Evolutionary conservation across 2,797 vertebrate genomes (phyloP), one percentile per base, ranked within the genome.

Genomic region (Xerus rutilus): DNA sequence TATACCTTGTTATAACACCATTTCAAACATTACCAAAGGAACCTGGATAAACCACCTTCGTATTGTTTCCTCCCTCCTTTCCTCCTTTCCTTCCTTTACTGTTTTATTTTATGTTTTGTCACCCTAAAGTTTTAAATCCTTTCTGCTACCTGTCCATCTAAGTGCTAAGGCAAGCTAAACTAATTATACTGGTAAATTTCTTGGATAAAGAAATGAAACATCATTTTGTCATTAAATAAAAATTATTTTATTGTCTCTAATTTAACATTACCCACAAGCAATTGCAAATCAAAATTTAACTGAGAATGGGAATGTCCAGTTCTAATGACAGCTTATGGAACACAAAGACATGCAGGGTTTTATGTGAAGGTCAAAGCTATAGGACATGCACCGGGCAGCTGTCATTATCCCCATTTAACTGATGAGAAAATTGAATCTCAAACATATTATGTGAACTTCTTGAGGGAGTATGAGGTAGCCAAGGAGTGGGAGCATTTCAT

Each of bases 121-220:
- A 87, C 20, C 47, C n/a, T 65, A 84, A 65, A 79, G 70, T 30
- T 35, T 54, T 78, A 73, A 49, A 47, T 81, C 28, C 30, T 43
- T 85, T 83, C 65, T 77, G 79, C n/a, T 77, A 70, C 13, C 72
- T 52, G 47, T 64, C 28, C 43, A 23, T 43, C 28, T 84, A 92
- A 93, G 45, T 20, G 28, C 28, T 83, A 45, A 91, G 45, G 10
- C 67, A 83, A 65, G 13, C 45, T 32, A 62, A 39, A n/a, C 62
- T 93, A 72, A 70, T 89, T 76, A 67, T 25, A 90, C 52, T 57
- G 17, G 32, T 12, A 35, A 82, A 86, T 72, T 88, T 72, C 52
- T 59, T 83, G 13, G 52, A 81, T 76, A 77, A 92, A 83, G 39
- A 95, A 92, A 94, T 92, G 57, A 39, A 92, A 96, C 88, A 49